Conservation (phyloP, 2,797 vertebrate genomes). For the Sebastes hubbsi region DNA sequence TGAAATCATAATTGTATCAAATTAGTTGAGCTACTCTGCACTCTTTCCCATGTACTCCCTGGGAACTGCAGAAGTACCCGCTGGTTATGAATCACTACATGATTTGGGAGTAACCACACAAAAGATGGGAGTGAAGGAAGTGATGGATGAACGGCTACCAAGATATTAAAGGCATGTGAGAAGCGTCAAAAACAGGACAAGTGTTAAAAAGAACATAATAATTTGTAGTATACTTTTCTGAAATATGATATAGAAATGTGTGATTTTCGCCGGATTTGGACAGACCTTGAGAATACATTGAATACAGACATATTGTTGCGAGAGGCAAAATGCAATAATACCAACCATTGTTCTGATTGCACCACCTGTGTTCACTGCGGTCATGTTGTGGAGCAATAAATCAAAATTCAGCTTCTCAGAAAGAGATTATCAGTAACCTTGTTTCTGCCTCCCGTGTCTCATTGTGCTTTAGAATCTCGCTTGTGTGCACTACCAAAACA, state of each 20-base stretch:
- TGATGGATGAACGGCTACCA: not conserved
- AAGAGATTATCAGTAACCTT: conserved; percentile 42
- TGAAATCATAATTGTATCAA: not conserved
- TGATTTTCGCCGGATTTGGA: not conserved
- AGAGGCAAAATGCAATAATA: conserved; percentile 42
- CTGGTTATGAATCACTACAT: not conserved
- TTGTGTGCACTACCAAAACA: conserved; percentile 16
- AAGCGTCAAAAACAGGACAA: not conserved
- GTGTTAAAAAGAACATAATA: not conserved
- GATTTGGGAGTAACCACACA: not conserved
- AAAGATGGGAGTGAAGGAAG: not conserved
- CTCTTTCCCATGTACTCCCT: not conserved
- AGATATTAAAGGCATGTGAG: not conserved
- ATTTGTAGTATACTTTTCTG: not conserved
- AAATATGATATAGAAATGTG: not conserved
- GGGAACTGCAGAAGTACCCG: too few relatives aligned
- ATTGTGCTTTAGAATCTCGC: conserved; percentile 32
- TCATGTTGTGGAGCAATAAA: conserved; percentile 47
- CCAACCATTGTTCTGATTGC: conserved; percentile 36
- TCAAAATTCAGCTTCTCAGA: conserved; percentile 55
- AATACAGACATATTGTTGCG: conserved; percentile 31
- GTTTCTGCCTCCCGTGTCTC: conserved; percentile 43
- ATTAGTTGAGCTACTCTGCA: not conserved
- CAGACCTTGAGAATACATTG: conserved; percentile 1
- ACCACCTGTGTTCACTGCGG: conserved; percentile 62